Percentiles rank a stretch among this genome's conserved stretches.
Evolutionary conservation across 2,113 vertebrate species (phyloP).

Genomic region (Acanthisitta chloris): DNA sequence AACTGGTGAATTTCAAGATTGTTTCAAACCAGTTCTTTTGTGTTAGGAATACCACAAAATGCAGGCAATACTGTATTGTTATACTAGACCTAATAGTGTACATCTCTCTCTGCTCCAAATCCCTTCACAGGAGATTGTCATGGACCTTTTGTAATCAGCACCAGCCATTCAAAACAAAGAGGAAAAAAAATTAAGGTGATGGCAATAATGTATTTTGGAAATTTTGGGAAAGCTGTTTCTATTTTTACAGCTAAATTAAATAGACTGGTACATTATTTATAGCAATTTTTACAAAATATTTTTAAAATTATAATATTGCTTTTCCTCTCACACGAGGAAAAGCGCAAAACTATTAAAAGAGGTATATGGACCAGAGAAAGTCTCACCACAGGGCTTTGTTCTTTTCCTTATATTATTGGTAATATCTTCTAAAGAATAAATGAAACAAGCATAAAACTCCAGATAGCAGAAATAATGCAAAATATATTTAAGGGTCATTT

Average conservation of each 20-base stretch:
- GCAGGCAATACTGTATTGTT: neutral
- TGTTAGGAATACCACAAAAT: neutral
- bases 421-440: neutral
- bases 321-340: neutral
- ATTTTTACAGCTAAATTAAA: neutral
- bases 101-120: neutral
- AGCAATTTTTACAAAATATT: neutral
- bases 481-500: neutral
- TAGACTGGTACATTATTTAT: neutral
- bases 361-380: neutral
- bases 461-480: neutral
- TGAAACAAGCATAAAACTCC: neutral
- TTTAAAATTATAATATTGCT: neutral
- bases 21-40: neutral
- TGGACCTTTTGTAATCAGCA: neutral
- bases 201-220: rapidly evolving
- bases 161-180: neutral
- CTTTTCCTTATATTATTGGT: neutral
- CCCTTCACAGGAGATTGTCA: neutral
- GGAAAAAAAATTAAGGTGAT: neutral
- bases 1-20: neutral
- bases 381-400: neutral
- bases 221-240: neutral
- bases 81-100: neutral
- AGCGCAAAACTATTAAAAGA: neutral